phyloP scores from a whole-genome alignment of 2,888 invertebrate species.

The Adela reaumurella region DNA sequence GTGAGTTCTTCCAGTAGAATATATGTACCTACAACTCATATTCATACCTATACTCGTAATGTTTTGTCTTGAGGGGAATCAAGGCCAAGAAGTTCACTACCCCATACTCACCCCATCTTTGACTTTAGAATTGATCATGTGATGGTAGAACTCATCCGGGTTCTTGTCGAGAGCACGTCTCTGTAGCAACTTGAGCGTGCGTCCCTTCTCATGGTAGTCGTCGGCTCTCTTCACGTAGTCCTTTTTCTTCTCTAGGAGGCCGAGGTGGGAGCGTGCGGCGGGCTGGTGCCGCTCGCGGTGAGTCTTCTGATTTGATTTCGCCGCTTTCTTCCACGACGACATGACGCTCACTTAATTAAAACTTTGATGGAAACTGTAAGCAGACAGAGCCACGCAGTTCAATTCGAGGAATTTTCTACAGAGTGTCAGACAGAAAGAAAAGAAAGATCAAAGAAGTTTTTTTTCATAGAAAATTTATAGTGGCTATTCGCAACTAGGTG shows the following conservation, averaged over 20 bases:
- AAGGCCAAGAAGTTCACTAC: too few relatives aligned
- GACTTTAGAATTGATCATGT: conserved; percentile 88
- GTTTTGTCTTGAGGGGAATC: too few relatives aligned
- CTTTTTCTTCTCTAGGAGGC: conserved; percentile 84
- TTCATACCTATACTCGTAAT: too few relatives aligned
- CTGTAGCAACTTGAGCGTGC: conserved; percentile 74
- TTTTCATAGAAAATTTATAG: too few relatives aligned
- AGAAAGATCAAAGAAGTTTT: too few relatives aligned
- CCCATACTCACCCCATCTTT: conserved; percentile 50
- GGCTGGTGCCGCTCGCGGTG: conserved; percentile 86
- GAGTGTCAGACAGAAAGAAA: too few relatives aligned
- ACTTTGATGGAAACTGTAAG: too few relatives aligned
- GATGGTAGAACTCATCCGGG: conserved; percentile 98
- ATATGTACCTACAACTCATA: too few relatives aligned
- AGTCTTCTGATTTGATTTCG: conserved; percentile 78
- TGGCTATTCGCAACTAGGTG: too few relatives aligned
- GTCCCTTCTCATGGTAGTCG: conserved; percentile 79
- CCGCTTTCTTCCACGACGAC: conserved; percentile 89
- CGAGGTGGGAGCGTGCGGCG: conserved; percentile 70
- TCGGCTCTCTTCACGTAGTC: conserved; percentile 77
- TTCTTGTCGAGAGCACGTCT: conserved; percentile 88
- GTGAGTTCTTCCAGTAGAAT: too few relatives aligned
- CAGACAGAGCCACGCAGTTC: too few relatives aligned
- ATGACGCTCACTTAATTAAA: conserved; percentile 56
- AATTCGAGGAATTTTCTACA: too few relatives aligned